These are phyloP conservation scores for Drosophila mayaguana DNA, from an alignment of 2,888 invertebrate species.

Conservation along the genomic window DNA sequence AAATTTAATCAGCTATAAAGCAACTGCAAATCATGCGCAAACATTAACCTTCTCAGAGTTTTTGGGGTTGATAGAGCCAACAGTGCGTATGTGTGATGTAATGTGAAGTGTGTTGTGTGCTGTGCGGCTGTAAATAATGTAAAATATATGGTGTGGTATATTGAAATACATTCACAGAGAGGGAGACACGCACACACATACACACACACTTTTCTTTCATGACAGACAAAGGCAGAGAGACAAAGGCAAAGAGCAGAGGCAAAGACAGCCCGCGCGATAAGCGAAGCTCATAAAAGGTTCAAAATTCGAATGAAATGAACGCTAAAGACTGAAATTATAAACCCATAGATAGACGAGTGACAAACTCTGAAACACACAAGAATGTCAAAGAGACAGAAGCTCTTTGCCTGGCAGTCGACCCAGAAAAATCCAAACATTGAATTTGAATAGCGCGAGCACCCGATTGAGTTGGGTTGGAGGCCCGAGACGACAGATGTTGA, in stretches of 20 bases:
- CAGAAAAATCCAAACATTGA: conserved; percentile 19
- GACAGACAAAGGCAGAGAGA: conserved; percentile 15
- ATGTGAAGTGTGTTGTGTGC: background rate
- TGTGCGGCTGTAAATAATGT: conserved; percentile 29
- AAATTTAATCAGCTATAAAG: conserved; percentile 28
- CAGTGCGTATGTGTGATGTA: conserved; percentile 23
- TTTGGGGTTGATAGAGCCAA: conserved; percentile 4
- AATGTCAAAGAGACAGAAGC: conserved; percentile 35
- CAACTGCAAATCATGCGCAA: conserved; percentile 33
- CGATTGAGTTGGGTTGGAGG: background rate
- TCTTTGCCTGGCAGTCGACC: conserved; percentile 3
- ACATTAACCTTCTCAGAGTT: conserved; percentile 25
- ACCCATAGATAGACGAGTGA: conserved; percentile 32
- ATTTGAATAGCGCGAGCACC: conserved; percentile 18
- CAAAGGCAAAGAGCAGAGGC: conserved; percentile 2
- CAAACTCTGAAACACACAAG: conserved; percentile 47
- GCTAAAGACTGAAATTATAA: conserved; percentile 55
- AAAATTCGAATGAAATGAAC: conserved; percentile 55
- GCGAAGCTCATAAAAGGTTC: conserved; percentile 50
- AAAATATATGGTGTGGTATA: conserved; percentile 10
- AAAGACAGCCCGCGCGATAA: conserved; percentile 40
- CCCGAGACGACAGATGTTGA: conserved; percentile 29
- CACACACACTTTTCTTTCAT: conserved; percentile 1
- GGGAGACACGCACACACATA: background rate
- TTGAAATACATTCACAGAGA: background rate